These are phyloP conservation scores for Arnoldichthys spilopterus DNA, from an alignment of 2,797 vertebrate genomes.

Conservation along the genomic window DNA sequence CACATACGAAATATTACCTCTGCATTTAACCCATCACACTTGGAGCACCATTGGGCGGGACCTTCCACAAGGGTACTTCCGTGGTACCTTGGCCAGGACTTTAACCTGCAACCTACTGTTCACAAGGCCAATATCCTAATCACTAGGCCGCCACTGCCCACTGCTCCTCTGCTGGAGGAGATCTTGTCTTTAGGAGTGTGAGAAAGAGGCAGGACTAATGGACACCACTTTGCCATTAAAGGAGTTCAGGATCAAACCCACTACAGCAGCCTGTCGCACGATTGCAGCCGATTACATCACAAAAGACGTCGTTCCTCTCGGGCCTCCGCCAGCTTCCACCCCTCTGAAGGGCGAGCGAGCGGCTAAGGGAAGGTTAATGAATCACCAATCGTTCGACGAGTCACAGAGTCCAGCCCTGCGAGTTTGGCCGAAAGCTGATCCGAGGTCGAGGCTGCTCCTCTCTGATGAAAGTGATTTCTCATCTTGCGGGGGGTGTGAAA, in stretches of 20 bases:
- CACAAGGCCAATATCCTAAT: no score
- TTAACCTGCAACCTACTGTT: no score
- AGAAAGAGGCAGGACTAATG: neutral
- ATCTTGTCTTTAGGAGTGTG: neutral
- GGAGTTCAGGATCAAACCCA: constrained; percentile 24
- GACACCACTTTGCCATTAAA: constrained; percentile 11
- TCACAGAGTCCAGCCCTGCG: neutral
- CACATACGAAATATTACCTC: no score
- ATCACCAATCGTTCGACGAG: neutral
- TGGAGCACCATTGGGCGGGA: no score
- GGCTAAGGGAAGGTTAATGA: constrained; percentile 18
- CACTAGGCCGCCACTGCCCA: no score
- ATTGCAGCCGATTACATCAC: constrained; percentile 43
- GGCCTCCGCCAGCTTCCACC: neutral
- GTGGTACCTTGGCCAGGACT: no score
- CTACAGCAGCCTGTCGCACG: neutral
- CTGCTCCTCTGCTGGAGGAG: neutral
- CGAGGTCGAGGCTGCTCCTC: neutral
- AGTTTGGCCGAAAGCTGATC: neutral
- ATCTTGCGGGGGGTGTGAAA: no score
- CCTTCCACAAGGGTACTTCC: no score
- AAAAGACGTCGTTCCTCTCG: neutral
- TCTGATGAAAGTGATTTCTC: neutral
- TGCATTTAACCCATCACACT: no score
- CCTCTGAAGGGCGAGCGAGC: neutral